Evolutionary conservation across 2,888 invertebrate species (phyloP), one percentile per base, ranked within the genome.

Genomic region (Orthonychiurus folsomi): DNA sequence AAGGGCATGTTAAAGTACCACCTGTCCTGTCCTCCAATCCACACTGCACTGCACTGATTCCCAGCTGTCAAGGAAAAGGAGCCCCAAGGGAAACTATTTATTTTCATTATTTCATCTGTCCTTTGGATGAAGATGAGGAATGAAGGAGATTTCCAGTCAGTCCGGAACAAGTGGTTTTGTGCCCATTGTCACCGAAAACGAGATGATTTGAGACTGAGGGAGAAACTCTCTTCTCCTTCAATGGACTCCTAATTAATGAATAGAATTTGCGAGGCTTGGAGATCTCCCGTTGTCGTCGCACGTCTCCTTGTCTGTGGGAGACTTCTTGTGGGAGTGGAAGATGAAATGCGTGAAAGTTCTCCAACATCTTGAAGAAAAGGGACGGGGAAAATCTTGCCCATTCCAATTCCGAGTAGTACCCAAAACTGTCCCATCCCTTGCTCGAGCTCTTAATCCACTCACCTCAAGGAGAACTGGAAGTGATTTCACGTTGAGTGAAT

Each of bases 381-480:
- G 9, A 37, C 37, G 15, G 37, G n/a, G n/a, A n/a, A n/a, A n/a
- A n/a, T n/a, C n/a, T n/a, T n/a, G n/a, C n/a, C n/a, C n/a, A n/a
- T n/a, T n/a, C n/a, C n/a, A n/a, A n/a, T n/a, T n/a, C n/a, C n/a
- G n/a, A n/a, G n/a, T n/a, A n/a, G n/a, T n/a, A n/a, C n/a, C n/a
- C n/a, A n/a, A n/a, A 37, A 37, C 37, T 37, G 37, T 37, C 37
- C 37, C 37, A 37, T 9, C 15, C 37, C 37, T 9, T 52, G 9
- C 21, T 52, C 20, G 5, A 52, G 21, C n/a, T 21, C 52, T 21
- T 23, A 21, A 52, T 21, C 52, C 20, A 52, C 20, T 23, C 21
- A 52, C 20, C 52, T 52, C 52, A 52, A 52, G 5, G 52, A 52
- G 48, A 48, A 23, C 5, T 21, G 52, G 52, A 52, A 23, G 52